These are phyloP conservation scores for Phymanthus crucifer DNA, from an alignment of 92 coral and sea anemone genomes.

Conservation along the genomic window DNA sequence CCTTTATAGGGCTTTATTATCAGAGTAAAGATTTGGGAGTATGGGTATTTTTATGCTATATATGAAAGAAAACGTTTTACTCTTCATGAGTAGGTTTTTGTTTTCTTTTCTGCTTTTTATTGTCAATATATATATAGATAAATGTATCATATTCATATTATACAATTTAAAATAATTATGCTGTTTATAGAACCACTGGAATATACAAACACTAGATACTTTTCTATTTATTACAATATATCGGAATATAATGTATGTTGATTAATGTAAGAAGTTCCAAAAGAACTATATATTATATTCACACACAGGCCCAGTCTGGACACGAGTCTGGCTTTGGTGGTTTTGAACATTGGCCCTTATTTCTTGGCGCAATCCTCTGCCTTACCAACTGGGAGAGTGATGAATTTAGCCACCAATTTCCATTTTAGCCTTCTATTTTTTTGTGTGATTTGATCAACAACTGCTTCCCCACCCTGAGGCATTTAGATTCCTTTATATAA, in stretches of 20 bases:
- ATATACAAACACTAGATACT: neutral
- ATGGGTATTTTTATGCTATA: neutral
- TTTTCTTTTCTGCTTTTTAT: conserved; percentile 1
- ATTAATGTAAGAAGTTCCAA: neutral
- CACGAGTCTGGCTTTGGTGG: neutral
- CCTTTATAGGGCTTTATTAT: neutral
- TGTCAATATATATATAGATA: neutral
- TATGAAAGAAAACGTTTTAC: neutral
- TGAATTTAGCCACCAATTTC: no score
- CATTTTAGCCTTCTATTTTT: no score
- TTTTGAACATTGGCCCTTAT: neutral
- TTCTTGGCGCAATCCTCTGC: neutral
- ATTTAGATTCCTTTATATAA: no score
- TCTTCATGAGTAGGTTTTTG: neutral
- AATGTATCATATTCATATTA: neutral
- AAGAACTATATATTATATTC: neutral
- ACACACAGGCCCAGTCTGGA: neutral
- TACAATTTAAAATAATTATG: neutral
- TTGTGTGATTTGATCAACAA: no score
- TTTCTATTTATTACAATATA: conserved; percentile 2
- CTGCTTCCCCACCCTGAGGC: no score
- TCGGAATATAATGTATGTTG: neutral
- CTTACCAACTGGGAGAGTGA: conserved; percentile 10
- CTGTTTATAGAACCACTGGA: neutral
- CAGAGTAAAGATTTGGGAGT: neutral